A percentile compares a stretch with the other conserved stretches of the same genome.
phyloP scores from a whole-genome alignment of 1,140 invertebrate species.

The Aporrectodea caliginosa region DNA sequence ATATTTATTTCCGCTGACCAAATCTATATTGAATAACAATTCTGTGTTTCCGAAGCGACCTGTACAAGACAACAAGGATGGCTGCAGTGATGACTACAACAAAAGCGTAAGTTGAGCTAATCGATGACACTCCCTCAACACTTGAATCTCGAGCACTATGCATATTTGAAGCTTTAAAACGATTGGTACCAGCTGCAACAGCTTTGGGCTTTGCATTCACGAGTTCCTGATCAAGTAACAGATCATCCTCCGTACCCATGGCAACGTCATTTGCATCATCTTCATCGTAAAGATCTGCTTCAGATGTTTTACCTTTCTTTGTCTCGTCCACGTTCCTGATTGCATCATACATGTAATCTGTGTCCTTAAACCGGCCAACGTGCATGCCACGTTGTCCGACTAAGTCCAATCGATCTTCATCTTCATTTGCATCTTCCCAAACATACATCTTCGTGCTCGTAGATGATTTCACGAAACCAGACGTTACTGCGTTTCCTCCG shows the following conservation, averaged over 20 bases:
- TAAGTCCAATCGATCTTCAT: no score
- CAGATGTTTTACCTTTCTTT: no score
- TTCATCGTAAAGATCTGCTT: no score
- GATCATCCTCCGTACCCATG: background rate
- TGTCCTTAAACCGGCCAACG: no score
- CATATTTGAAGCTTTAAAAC: background rate
- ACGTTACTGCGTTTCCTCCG: no score
- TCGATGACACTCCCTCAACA: background rate
- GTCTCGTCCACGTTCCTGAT: no score
- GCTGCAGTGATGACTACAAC: background rate
- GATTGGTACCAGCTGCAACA: background rate
- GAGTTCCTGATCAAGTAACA: background rate
- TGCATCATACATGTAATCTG: background rate
- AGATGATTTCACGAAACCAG: no score
- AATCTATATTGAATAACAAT: background rate
- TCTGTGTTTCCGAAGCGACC: background rate
- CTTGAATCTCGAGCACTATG: background rate
- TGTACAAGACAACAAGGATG: background rate
- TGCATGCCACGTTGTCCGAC: no score
- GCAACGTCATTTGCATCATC: background rate
- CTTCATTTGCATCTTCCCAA: no score
- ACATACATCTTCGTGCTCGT: no score
- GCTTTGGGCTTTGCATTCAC: background rate
- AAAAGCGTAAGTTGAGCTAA: background rate
- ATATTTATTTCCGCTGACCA: background rate